Base-by-base conservation (phyloP, 2,888 invertebrate species). In the Drosophila gaucha region DNA sequence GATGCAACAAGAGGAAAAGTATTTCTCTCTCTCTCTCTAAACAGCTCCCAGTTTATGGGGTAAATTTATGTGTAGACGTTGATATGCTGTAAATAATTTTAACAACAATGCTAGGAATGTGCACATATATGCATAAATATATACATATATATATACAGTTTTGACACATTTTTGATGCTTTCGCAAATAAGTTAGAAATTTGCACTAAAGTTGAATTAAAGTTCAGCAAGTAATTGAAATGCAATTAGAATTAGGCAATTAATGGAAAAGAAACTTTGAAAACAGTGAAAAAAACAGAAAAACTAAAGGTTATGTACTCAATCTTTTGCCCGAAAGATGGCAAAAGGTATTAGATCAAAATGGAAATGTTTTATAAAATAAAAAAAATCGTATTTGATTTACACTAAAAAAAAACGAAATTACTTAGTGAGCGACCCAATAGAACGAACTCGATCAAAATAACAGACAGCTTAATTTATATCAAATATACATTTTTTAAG, bases 11-110 rank as follows among this genome's bases (percentile, higher is more conserved):
- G 14, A 24, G 16, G 5, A 39, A 10, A 36, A 50, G 38, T 55
- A 24, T 20, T 28, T 44, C 56, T 46, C 33, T 49, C 52, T 6
- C 30, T 22, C n/a, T 33, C 16, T 41, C 22, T 5, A 5, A 9
- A 20, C 26, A 8, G 5, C 47, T 33, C 49, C 71, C 47, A n/a
- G n/a, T n/a, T n/a, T n/a, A n/a, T n/a, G n/a, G n/a, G n/a, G 69
- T 74, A 83, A 78, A 78, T 86, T 78, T 74, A 74, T 76, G 70
- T 82, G 73, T 59, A 59, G 57, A 71, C 78, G 57, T 63, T 76
- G 74, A 76, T 76, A 67, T 67, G 79, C 56, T 58, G 78, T 72
- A 78, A 80, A 83, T 73, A 74, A 70, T 70, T 67, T 54, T 14
- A 67, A 36, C 55, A 39, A 35, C 31, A 62, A 41, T 46, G 41